Percentiles rank a stretch among this genome's conserved stretches.
phyloP scores from a whole-genome alignment of 2,113 vertebrate genomes.

The Heliornis fulica region DNA sequence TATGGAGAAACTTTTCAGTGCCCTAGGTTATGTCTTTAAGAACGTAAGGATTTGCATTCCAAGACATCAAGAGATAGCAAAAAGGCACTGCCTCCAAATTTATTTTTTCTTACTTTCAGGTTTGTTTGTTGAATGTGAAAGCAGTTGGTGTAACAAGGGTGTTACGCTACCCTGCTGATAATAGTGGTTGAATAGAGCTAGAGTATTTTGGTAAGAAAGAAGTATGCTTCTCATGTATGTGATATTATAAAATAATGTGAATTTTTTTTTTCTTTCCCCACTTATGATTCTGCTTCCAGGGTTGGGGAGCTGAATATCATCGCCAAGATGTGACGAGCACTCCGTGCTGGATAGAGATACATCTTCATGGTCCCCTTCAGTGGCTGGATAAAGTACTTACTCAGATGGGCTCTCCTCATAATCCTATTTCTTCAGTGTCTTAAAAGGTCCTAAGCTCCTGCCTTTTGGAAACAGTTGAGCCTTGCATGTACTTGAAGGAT shows the following conservation, averaged over 20 bases:
- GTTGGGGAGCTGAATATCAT: constrained; percentile 99
- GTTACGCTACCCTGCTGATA: neutral
- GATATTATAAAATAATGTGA: neutral
- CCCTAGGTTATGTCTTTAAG: neutral
- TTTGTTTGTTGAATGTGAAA: neutral
- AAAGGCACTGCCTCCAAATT: neutral
- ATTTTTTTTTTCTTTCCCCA: neutral
- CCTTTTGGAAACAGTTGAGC: constrained; percentile 73
- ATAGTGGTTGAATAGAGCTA: neutral
- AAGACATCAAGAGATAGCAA: neutral
- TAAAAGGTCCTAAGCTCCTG: constrained; percentile 71
- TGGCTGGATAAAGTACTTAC: constrained; percentile 99
- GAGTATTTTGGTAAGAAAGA: neutral
- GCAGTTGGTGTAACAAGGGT: neutral
- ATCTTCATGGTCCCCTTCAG: constrained; percentile 95
- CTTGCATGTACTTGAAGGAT: constrained; percentile 92
- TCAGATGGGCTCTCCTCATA: constrained; percentile 98
- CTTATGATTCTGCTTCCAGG: constrained; percentile 76
- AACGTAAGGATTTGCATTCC: neutral
- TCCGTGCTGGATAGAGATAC: constrained; percentile 99
- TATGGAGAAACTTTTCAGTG: neutral
- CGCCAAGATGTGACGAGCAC: constrained; percentile 99
- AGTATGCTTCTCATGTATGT: fast-evolving
- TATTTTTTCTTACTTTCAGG: neutral
- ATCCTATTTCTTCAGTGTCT: constrained; percentile 97